phyloP scores from a whole-genome alignment of 2,888 invertebrate species.

The Julus scanicus region DNA sequence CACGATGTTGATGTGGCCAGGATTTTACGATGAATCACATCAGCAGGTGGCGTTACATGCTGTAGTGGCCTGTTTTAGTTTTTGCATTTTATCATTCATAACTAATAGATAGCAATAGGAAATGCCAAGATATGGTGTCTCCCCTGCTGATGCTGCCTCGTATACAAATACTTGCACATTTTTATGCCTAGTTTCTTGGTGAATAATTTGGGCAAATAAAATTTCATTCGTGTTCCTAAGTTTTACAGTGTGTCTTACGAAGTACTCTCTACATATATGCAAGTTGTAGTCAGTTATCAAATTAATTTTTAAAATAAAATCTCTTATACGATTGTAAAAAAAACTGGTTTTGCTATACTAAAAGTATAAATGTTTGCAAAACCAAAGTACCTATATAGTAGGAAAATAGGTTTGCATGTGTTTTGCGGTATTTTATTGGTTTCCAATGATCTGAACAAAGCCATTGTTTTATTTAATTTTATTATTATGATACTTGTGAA shows the following conservation, averaged over 20 bases:
- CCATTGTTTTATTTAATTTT: too few species aligned
- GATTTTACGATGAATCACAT: slow-evolving; percentile 34
- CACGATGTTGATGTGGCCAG: slow-evolving; percentile 14
- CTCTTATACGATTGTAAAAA: too few species aligned
- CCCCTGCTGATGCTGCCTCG: background rate
- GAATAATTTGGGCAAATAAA: background rate
- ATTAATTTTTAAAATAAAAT: background rate
- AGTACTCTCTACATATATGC: background rate
- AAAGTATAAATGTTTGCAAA: too few species aligned
- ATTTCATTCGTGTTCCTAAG: background rate
- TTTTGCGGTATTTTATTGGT: too few species aligned
- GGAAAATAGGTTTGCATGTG: too few species aligned
- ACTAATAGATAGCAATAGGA: slow-evolving; percentile 38
- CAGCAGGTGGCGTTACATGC: slow-evolving; percentile 35
- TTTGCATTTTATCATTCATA: slow-evolving; percentile 5
- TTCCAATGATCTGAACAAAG: too few species aligned
- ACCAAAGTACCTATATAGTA: too few species aligned
- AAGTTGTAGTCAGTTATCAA: background rate
- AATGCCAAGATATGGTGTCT: slow-evolving; percentile 1
- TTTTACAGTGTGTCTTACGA: background rate
- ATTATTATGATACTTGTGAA: too few species aligned
- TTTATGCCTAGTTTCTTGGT: background rate
- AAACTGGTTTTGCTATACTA: too few species aligned
- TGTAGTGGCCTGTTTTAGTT: background rate
- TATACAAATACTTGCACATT: background rate